Percentiles rank a stretch among this genome's conserved stretches.
Evolutionary conservation across 2,113 vertebrate genomes (phyloP).

Genomic region (Thamnaconus septentrionalis): DNA sequence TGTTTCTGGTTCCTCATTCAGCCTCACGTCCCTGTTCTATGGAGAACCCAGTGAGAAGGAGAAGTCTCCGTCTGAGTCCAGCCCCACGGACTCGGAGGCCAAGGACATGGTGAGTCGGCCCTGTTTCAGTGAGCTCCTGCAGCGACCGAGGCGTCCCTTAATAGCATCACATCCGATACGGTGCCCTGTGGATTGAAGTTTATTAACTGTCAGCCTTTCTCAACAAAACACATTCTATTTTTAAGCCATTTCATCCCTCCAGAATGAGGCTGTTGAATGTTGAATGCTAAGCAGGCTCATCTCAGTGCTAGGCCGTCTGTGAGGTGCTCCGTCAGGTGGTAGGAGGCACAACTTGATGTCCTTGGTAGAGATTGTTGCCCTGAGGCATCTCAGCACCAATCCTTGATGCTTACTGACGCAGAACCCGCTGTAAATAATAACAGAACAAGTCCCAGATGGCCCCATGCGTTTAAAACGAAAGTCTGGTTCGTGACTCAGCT

Average conservation of each 20-base stretch:
- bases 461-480: background rate
- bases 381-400: too few species aligned
- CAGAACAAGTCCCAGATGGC: too few species aligned
- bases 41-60: constrained; percentile 95
- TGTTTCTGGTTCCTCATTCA: constrained; percentile 51
- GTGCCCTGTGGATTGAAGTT: background rate
- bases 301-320: too few species aligned
- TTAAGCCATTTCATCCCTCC: too few species aligned
- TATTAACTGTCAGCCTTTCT: background rate
- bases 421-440: too few species aligned
- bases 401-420: too few species aligned
- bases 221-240: constrained; percentile 7
- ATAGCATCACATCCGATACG: background rate
- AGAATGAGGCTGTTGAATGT: too few species aligned
- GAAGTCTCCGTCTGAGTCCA: constrained; percentile 90
- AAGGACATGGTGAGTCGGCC: constrained; percentile 86
- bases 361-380: too few species aligned
- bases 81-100: constrained; percentile 84
- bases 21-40: constrained; percentile 93
- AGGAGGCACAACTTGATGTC: too few species aligned
- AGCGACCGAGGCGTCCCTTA: background rate
- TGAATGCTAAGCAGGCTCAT: too few species aligned
- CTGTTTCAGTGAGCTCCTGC: background rate
- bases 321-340: too few species aligned
- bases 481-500: constrained; percentile 50